These are phyloP conservation scores for Halictus ligatus DNA, from an alignment of 2,888 invertebrate species.

Conservation along the genomic window DNA sequence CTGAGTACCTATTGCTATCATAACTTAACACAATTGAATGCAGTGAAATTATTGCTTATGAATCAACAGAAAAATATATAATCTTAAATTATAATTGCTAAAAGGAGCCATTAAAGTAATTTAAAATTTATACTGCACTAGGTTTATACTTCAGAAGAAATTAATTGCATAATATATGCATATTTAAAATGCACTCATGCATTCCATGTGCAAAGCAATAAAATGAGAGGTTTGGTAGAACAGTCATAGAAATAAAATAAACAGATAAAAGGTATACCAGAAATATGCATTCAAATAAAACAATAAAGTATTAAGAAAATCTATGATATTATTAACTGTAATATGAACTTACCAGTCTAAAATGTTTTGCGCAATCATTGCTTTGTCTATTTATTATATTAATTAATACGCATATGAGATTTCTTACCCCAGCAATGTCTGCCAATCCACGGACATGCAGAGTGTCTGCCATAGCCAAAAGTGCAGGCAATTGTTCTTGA, in stretches of 20 bases:
- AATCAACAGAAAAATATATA: neutral
- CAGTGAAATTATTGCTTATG: constrained; percentile 3
- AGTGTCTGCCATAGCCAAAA: constrained; percentile 91
- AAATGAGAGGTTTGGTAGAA: constrained; percentile 66
- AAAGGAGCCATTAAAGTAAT: neutral
- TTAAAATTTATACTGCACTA: neutral
- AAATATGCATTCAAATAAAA: constrained; percentile 45
- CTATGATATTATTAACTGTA: constrained; percentile 21
- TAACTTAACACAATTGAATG: constrained; percentile 12
- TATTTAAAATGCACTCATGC: constrained; percentile 49
- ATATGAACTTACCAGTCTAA: constrained; percentile 53
- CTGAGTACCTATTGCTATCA: constrained; percentile 51
- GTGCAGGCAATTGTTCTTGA: constrained; percentile 90
- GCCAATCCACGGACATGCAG: constrained; percentile 93
- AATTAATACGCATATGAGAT: constrained; percentile 37
- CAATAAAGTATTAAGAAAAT: constrained; percentile 39
- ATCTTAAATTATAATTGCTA: constrained; percentile 1
- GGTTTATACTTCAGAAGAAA: constrained; percentile 22
- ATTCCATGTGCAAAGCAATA: constrained; percentile 44
- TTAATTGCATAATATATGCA: constrained; percentile 42
- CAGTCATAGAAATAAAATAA: constrained; percentile 47
- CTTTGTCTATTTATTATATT: constrained; percentile 37
- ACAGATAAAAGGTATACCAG: constrained; percentile 27
- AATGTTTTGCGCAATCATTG: constrained; percentile 15
- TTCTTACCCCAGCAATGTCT: constrained; percentile 90